Evolutionary conservation across 92 coral and sea anemone species (phyloP), one percentile per base, ranked within the genome.

Genomic region (Diadumene lineata): DNA sequence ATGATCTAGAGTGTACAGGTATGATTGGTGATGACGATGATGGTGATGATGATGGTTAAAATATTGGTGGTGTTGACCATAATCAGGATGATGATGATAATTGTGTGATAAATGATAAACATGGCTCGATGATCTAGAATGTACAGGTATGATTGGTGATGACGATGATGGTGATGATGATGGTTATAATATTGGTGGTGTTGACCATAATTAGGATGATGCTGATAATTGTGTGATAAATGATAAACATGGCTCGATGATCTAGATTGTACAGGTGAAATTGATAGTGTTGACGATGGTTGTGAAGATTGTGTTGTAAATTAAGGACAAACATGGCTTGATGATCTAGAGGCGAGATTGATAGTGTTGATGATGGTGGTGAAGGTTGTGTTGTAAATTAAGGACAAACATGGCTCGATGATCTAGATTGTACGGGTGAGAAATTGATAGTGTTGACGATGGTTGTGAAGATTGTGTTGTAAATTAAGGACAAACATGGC

Each of bases 1-100:
- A 91, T 71, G 93, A 88, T 56, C 73, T 91, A 17, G 71, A 66
- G 4, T 91, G 97, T 73, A 21, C 23, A 18, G 97, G 97, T 91
- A 60, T 38, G 66, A 22, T 1, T 58, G 31, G 26, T 26, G 24
- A 53, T 53, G 48, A 13, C 13, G 48, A 13, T 38, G 13, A 38
- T 38, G 48, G 13, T 38, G 48, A 38, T 38, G 48, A 13, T 38
- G 48, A 13, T 38, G 48, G 13, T 38, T 4, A 38, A 4, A 6
- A 38, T 38, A 6, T 4, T 38, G 48, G 13, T 38, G 7, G 13
- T 38, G 48, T 4, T 38, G 48, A 13, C 13, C 7, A 38, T 38
- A 38, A 38, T 38, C 7, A 38, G 6, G 48, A 38, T 38, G 48
- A 38, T 13, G 48, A 38, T 13, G 48, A 38, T 38, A 13, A 38